Base-by-base conservation (phyloP, 1,140 invertebrate genomes). In the Brachionus rotundiformis region DNA sequence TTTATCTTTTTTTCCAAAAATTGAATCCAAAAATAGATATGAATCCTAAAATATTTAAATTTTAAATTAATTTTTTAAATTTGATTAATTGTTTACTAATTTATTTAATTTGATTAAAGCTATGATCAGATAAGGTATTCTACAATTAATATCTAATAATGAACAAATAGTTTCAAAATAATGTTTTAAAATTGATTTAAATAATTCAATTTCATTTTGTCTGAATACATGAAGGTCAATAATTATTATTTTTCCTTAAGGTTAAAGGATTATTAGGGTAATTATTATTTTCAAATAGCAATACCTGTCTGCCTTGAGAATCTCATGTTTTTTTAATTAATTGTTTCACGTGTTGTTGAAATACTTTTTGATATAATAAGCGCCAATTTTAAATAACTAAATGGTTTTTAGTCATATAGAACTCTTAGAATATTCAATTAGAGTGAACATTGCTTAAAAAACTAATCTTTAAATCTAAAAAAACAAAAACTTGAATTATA, bases 381-480 rank as follows among this genome's bases (percentile, higher is more conserved):
- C 61, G 61, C 61, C 61, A 63, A 63, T 63, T 63, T 63, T 29
- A 33, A 63, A 63, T 33, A n/a, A 16, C 47, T 16, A 54, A 8
- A 25, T 54, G 47, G 16, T 19, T 54, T 2, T 54, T 25, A 54
- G 5, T 54, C 23, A 19, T 54, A 54, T 19, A 54, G 19, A 54
- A 54, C 5, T 63, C n/a, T 27, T 63, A 27, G 61, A 31, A 63
- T 63, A 63, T 63, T 29, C 61, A 63, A 27, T 63, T 29, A 33
- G 23, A 63, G 5, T 33, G 5, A 31, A 63, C 61, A 63, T 63
- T 63, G 61, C 61, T 63, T 63, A 63, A 63, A 63, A 29, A 63
- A 63, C 61, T 63, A 63, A 63, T 63, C 61, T 63, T 63, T 63
- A 63, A 63, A 63, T 33, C 29, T 63, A 63, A 27, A 63, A 63